These are phyloP conservation scores for Crypturellus tataupa DNA, from an alignment of 2,797 vertebrate genomes.

Conservation along the genomic window DNA sequence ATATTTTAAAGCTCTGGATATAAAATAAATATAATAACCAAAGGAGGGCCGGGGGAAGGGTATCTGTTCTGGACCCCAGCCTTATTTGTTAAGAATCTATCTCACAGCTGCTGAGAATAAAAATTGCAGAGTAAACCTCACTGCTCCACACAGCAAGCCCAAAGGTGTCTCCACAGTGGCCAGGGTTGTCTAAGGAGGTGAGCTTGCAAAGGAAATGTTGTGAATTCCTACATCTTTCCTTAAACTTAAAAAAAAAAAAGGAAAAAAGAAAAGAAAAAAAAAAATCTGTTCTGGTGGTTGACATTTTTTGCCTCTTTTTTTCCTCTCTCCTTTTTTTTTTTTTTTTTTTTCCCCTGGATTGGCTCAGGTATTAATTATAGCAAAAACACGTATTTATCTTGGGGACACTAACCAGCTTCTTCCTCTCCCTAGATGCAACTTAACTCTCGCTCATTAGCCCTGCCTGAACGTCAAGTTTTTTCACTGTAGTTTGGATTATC, in stretches of 20 bases:
- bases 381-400: not conserved
- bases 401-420: not conserved
- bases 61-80: constrained; percentile 14
- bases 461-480: not conserved
- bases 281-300: not conserved
- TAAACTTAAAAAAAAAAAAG: not conserved
- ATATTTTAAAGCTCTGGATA: constrained; percentile 31
- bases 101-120: constrained; percentile 30
- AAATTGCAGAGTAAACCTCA: not conserved
- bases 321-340: not conserved
- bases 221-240: not conserved
- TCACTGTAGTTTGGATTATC: not conserved
- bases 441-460: not conserved
- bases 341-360: not conserved
- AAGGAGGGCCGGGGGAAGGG: not conserved
- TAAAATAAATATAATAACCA: constrained; percentile 56
- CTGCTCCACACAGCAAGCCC: not conserved
- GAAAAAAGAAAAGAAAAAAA: not conserved
- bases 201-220: not conserved
- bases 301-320: not conserved
- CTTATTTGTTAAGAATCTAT: constrained; percentile 39
- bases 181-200: not conserved
- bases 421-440: not conserved
- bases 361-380: not conserved
- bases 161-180: not conserved